A percentile compares a stretch with the other conserved stretches of the same genome.
These are phyloP conservation scores for Homalodisca vitripennis DNA, from an alignment of 1,140 invertebrate species.

Conservation along the genomic window DNA sequence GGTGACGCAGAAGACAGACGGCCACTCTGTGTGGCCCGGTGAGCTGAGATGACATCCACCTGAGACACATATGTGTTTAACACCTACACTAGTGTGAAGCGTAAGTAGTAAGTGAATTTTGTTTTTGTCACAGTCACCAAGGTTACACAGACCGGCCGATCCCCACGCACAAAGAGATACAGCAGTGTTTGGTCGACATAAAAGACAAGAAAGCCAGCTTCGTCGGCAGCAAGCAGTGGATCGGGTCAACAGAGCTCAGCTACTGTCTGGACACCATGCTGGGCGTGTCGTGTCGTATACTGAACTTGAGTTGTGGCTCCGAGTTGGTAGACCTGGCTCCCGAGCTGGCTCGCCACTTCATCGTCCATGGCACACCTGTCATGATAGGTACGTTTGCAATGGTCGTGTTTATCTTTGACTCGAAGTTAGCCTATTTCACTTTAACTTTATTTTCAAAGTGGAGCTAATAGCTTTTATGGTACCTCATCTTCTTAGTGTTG, in stretches of 20 bases:
- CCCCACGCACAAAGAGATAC: constrained; percentile 87
- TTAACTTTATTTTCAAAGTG: too few relatives aligned
- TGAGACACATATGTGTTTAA: not conserved
- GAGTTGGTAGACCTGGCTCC: constrained; percentile 79
- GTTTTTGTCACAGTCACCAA: constrained; percentile 75
- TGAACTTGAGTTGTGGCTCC: constrained; percentile 78
- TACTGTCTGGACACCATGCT: constrained; percentile 86
- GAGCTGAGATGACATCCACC: not conserved
- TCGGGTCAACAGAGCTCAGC: constrained; percentile 96
- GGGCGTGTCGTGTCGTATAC: constrained; percentile 77
- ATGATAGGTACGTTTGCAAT: constrained; percentile 93
- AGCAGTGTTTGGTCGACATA: constrained; percentile 91
- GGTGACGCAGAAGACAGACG: too few relatives aligned
- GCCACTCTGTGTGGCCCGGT: too few relatives aligned
- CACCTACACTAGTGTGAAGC: not conserved
- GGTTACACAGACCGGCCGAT: constrained; percentile 83
- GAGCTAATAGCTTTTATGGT: too few relatives aligned
- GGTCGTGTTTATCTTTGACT: not conserved
- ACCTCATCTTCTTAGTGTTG: too few relatives aligned
- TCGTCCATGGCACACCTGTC: constrained; percentile 90
- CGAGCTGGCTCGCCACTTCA: constrained; percentile 87
- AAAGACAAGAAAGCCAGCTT: constrained; percentile 90
- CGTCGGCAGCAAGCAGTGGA: constrained; percentile 92
- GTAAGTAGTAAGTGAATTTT: not conserved
- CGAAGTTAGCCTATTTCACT: too few relatives aligned